Evolutionary conservation across 2,113 vertebrate genomes (phyloP), one percentile per base, ranked within the genome.

Genomic region (Ptilonorhynchus violaceus): DNA sequence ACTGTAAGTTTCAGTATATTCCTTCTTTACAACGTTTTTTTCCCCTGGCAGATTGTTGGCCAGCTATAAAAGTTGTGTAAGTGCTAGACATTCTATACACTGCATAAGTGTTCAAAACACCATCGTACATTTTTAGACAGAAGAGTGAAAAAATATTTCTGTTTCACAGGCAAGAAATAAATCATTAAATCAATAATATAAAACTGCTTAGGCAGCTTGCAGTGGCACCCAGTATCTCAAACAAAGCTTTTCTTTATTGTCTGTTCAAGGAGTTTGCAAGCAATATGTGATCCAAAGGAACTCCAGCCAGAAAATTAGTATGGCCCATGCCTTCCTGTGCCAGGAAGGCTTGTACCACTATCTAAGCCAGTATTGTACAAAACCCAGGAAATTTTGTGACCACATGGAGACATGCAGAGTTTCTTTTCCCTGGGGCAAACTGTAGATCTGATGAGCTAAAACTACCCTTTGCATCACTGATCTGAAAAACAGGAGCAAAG

Each of bases 1-100:
- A 58, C 70, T 77, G 84, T 75, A 53, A 83, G 75, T 85, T 85
- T 88, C 75, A 58, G 69, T 44, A 95, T 13, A n/a, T 60, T 90
- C 41, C 23, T 84, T 76, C 88, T 73, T 68, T 19, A 64, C 0
- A 1, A 42, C 39, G 5, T 3, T 37, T 52, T 77, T 66, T 88
- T 88, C 56, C 64, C 42, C 56, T 27, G 24, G 31, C n/a, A 88
- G 23, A 69, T 76, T 66, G 25, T 64, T 63, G 56, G 41, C 17
- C 23, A 21, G 15, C 56, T 62, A 37, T 39, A 79, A 70, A 69
- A 62, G 20, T 60, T 69, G 22, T 25, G 13, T 41, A 75, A 67
- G 35, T 53, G 25, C 20, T 69, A 78, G 69, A 78, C 37, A 39
- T 74, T 53, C n/a, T 47, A 52, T 33, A 30, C 8, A 20, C 30